Percentiles rank a stretch among this genome's conserved stretches.
These are phyloP conservation scores for Apantesis nais DNA, from an alignment of 2,888 invertebrate species.

Conservation along the genomic window DNA sequence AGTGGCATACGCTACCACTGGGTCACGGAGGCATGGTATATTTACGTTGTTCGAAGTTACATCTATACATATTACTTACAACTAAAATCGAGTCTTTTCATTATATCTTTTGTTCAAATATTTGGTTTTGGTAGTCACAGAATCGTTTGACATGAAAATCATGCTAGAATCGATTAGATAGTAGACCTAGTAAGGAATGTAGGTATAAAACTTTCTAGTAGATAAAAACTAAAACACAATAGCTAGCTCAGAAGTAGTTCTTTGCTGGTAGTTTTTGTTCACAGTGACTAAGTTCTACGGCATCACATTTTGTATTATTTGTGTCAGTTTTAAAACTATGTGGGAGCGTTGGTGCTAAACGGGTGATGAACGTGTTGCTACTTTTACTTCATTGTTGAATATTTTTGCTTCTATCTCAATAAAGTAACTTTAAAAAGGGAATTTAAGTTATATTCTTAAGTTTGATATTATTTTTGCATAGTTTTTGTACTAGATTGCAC, in stretches of 20 bases:
- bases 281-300: constrained; percentile 17
- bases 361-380: constrained; percentile 29
- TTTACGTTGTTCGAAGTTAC: no score
- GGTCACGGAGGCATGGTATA: no score
- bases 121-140: no score
- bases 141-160: no score
- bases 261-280: constrained; percentile 36
- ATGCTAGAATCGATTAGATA: no score
- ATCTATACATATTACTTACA: no score
- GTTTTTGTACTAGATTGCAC: no score
- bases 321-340: constrained; percentile 40
- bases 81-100: no score
- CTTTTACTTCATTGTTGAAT: constrained; percentile 18
- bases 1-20: no score
- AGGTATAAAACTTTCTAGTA: constrained; percentile 29
- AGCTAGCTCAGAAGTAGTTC: constrained; percentile 39
- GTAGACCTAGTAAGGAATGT: no score
- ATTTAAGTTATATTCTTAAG: neutral
- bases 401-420: neutral
- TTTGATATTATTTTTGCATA: neutral
- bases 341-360: constrained; percentile 32
- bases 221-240: constrained; percentile 47
- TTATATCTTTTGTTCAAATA: no score
- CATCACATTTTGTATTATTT: constrained; percentile 44
- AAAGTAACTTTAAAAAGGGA: neutral